Conservation (phyloP, 2,888 invertebrate species). For the Ormyrus thymus region DNA sequence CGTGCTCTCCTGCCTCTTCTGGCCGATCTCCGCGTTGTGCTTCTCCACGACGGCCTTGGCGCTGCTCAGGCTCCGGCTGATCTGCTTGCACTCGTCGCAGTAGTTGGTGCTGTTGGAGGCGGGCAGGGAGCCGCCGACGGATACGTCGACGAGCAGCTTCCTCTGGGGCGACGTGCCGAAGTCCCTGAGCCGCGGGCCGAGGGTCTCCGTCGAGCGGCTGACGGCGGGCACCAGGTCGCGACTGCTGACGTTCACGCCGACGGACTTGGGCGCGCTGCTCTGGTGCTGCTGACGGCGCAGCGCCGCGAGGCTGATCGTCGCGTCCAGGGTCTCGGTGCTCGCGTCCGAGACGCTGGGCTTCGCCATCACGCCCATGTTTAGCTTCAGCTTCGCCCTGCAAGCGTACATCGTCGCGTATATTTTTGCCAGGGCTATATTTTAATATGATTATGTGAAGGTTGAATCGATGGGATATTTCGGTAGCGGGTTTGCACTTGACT, state of each 20-base stretch:
- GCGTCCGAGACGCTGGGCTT: constrained; percentile 71
- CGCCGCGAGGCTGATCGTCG: constrained; percentile 33
- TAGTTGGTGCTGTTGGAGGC: constrained; percentile 77
- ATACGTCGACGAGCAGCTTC: constrained; percentile 75
- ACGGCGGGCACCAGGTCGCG: constrained; percentile 66
- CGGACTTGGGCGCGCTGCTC: constrained; percentile 58
- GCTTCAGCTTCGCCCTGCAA: constrained; percentile 46
- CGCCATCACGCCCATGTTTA: constrained; percentile 70
- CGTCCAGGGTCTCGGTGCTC: constrained; percentile 65
- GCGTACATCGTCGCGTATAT: too few species aligned
- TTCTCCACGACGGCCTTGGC: constrained; percentile 4
- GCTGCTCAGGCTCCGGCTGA: constrained; percentile 12
- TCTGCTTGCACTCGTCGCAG: constrained; percentile 80
- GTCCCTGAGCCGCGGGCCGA: constrained; percentile 69
- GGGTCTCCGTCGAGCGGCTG: constrained; percentile 72
- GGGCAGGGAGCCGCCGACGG: constrained; percentile 76
- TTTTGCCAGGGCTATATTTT: too few species aligned
- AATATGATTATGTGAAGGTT: too few species aligned
- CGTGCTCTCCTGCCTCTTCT: constrained; percentile 1
- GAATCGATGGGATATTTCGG: too few species aligned
- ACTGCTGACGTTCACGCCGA: constrained; percentile 64
- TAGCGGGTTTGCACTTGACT: too few species aligned
- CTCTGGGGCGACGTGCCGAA: constrained; percentile 73
- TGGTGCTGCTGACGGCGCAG: constrained; percentile 42
- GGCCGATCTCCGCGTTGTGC: background rate